These are phyloP conservation scores for Oxystoma pomonae DNA, from an alignment of 2,888 invertebrate species.

Conservation along the genomic window DNA sequence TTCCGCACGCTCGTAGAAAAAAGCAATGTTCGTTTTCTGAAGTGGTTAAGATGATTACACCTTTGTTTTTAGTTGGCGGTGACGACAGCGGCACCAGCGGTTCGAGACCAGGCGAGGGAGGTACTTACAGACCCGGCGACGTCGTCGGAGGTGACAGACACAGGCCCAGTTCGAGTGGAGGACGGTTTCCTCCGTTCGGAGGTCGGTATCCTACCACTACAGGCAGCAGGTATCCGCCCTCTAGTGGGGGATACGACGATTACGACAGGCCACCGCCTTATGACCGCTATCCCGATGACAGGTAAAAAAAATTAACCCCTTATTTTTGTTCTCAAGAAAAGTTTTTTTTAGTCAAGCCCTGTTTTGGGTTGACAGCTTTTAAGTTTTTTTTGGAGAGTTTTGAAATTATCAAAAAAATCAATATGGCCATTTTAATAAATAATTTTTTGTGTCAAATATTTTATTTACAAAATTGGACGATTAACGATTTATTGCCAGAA, in stretches of 20 bases:
- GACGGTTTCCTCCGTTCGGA: slow-evolving; percentile 29
- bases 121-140: slow-evolving; percentile 31
- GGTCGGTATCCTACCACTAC: slow-evolving; percentile 23
- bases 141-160: slow-evolving; percentile 25
- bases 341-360: neutral
- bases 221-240: slow-evolving; percentile 41
- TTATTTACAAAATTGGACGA: no score
- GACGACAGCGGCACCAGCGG: slow-evolving; percentile 35
- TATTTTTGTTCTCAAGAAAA: no score
- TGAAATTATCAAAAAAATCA: no score
- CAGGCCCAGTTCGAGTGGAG: slow-evolving; percentile 28
- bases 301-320: no score
- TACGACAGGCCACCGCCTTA: slow-evolving; percentile 24
- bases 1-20: no score
- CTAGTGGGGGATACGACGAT: slow-evolving; percentile 35
- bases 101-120: slow-evolving; percentile 23
- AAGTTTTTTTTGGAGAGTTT: no score
- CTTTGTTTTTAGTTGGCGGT: slow-evolving; percentile 32
- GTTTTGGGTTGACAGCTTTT: no score
- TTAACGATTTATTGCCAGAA: no score
- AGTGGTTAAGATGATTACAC: no score
- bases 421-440: no score
- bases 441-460: no score
- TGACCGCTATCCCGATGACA: slow-evolving; percentile 19
- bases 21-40: no score